phyloP scores from a whole-genome alignment of 2,113 vertebrate species.

The Vanacampus margaritifer region DNA sequence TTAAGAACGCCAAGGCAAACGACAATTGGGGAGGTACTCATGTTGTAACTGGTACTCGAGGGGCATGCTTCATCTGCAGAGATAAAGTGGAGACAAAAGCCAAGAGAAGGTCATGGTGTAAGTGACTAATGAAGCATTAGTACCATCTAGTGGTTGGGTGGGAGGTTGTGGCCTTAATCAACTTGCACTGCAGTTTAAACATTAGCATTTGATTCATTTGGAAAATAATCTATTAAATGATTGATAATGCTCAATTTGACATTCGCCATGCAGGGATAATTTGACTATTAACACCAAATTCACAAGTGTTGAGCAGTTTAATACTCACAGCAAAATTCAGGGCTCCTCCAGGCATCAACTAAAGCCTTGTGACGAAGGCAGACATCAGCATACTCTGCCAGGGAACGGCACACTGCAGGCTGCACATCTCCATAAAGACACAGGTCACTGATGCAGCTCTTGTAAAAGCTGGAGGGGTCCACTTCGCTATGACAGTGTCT shows the following conservation, averaged over 20 bases:
- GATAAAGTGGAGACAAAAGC: slow-evolving; percentile 15
- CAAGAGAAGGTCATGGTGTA: slow-evolving; percentile 17
- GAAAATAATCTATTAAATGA: not conserved
- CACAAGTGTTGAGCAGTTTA: slow-evolving; percentile 35
- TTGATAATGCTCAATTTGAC: not conserved
- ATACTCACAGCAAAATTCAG: slow-evolving; percentile 49
- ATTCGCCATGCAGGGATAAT: slow-evolving; percentile 36
- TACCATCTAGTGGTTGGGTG: slow-evolving; percentile 55
- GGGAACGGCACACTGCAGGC: slow-evolving; percentile 35
- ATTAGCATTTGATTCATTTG: slow-evolving; percentile 3
- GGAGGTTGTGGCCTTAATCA: slow-evolving; percentile 27
- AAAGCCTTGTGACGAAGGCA: slow-evolving; percentile 40
- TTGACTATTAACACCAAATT: slow-evolving; percentile 45
- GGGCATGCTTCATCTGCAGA: slow-evolving; percentile 33
- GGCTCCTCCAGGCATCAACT: slow-evolving; percentile 47
- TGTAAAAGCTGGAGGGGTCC: slow-evolving; percentile 55
- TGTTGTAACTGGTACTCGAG: slow-evolving; percentile 26
- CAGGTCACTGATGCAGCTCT: slow-evolving; percentile 56
- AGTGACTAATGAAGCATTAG: slow-evolving; percentile 60
- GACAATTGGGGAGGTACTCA: slow-evolving; percentile 23
- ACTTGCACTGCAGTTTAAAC: slow-evolving; percentile 11
- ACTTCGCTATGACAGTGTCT: slow-evolving; percentile 54
- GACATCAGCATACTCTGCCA: slow-evolving; percentile 44
- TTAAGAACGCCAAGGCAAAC: slow-evolving; percentile 31
- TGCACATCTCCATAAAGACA: slow-evolving; percentile 48